Percentiles rank a stretch among this genome's conserved stretches.
phyloP scores from a whole-genome alignment of 2,888 invertebrate species.

The Callosobruchus maculatus region DNA sequence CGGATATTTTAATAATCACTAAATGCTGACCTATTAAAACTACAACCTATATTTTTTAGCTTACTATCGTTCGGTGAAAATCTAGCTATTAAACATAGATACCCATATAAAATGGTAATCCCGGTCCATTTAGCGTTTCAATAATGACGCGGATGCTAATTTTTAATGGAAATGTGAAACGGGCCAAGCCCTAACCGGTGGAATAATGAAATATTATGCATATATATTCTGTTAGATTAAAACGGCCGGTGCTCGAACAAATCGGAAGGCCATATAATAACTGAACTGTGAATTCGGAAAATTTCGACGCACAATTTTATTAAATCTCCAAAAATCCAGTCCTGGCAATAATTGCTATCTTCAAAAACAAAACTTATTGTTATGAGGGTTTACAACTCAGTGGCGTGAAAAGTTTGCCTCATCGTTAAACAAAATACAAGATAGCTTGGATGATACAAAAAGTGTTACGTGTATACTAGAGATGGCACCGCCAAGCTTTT shows the following conservation, averaged over 20 bases:
- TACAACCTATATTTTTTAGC: background rate
- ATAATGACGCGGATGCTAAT: background rate
- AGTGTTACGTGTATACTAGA: too few relatives aligned
- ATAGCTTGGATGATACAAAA: too few relatives aligned
- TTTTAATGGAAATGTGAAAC: background rate
- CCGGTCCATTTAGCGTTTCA: background rate
- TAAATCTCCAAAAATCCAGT: too few relatives aligned
- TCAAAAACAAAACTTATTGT: too few relatives aligned
- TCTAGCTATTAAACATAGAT: background rate
- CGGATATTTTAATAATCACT: too few relatives aligned
- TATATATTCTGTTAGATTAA: background rate
- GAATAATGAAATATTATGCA: too few relatives aligned
- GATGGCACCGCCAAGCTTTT: too few relatives aligned
- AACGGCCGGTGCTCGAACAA: background rate
- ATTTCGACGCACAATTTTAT: too few relatives aligned
- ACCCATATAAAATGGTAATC: background rate
- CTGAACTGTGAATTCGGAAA: background rate
- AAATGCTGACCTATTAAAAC: background rate
- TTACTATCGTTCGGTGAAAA: background rate
- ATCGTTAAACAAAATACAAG: too few relatives aligned
- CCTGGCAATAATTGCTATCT: too few relatives aligned
- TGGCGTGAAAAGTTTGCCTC: too few relatives aligned
- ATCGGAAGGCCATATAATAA: background rate
- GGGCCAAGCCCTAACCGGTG: background rate
- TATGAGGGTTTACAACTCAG: too few relatives aligned